Evolutionary conservation across 2,113 vertebrate species (phyloP).

Genomic region (Poecile atricapillus): DNA sequence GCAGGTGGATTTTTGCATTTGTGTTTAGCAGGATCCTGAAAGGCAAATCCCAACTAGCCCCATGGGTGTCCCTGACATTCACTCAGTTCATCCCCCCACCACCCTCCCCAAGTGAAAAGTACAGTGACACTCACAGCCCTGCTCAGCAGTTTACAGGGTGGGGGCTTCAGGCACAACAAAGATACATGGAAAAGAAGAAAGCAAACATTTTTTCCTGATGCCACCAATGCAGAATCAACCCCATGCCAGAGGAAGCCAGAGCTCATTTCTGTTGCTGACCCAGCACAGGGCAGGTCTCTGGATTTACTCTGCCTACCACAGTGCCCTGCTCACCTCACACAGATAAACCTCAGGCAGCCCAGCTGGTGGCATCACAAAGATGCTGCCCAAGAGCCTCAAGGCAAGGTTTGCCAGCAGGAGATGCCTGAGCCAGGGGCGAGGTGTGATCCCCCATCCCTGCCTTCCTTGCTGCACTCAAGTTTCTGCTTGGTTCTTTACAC

Average conservation of each 20-base stretch:
- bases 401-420: not conserved
- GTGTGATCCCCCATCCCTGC: not conserved
- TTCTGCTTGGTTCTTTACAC: not conserved
- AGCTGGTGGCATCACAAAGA: not conserved
- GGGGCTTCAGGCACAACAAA: not conserved
- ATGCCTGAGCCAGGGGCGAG: not conserved
- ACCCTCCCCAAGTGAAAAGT: not conserved
- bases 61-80: not conserved
- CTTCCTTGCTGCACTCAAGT: accelerated
- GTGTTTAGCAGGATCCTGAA: not conserved
- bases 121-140: not conserved
- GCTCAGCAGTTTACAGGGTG: not conserved
- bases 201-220: not conserved
- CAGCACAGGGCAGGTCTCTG: not conserved
- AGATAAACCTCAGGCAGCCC: not conserved
- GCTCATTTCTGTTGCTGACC: not conserved
- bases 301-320: not conserved
- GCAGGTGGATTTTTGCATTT: not conserved
- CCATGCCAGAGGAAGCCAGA: not conserved
- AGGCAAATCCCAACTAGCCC: not conserved
- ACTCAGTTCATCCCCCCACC: not conserved
- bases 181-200: not conserved
- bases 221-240: not conserved
- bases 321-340: not conserved
- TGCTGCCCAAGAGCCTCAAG: not conserved